A percentile compares a stretch with the other conserved stretches of the same genome.
phyloP scores from a whole-genome alignment of 2,113 vertebrate species.

The Hippocampus barbouri region DNA sequence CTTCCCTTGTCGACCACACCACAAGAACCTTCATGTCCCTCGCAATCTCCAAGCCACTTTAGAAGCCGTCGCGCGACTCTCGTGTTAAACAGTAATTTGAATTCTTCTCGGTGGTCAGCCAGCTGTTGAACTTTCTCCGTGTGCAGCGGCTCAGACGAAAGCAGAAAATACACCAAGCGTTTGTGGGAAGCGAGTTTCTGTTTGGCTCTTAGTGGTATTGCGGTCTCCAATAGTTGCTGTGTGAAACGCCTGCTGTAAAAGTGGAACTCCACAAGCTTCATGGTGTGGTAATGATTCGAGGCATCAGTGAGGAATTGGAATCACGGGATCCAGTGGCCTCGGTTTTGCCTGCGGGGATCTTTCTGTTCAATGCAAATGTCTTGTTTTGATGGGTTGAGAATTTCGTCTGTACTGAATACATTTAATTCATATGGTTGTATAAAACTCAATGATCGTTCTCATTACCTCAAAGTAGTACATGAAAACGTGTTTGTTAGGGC shows the following conservation, averaged over 20 bases:
- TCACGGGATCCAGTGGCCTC: not conserved
- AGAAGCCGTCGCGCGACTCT: not conserved
- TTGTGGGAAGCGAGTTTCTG: not conserved
- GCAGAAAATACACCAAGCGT: not conserved
- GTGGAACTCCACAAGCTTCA: not conserved
- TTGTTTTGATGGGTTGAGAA: not conserved
- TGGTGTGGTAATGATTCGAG: not conserved
- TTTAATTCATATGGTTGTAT: too few species aligned
- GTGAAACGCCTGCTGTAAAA: not conserved
- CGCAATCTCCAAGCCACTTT: not conserved
- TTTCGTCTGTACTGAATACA: not conserved
- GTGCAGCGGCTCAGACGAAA: not conserved
- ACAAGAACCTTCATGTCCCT: not conserved
- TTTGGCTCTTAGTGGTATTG: not conserved
- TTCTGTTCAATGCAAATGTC: not conserved
- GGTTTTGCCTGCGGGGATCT: not conserved
- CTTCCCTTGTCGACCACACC: slow-evolving; percentile 1
- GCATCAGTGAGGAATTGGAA: not conserved
- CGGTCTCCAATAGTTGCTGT: not conserved
- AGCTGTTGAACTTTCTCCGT: slow-evolving; percentile 1
- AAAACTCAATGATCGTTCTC: not conserved
- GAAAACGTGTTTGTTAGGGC: not conserved
- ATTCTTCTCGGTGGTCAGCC: not conserved
- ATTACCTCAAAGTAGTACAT: not conserved
- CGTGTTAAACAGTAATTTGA: not conserved